Evolutionary conservation across 1,140 invertebrate species (phyloP).

Genomic region (Dendrolimus punctatus): DNA sequence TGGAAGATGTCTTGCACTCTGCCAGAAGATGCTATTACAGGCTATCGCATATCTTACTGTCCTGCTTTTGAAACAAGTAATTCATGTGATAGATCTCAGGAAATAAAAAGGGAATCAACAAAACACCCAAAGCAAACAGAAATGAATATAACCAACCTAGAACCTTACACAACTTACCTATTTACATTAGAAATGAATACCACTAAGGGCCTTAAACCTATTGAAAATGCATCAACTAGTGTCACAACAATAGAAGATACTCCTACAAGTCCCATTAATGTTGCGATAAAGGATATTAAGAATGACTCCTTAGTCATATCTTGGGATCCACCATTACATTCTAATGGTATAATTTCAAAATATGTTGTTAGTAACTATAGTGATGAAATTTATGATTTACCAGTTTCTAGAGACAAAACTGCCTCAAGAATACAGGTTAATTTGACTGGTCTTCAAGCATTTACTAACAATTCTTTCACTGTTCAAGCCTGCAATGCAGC

Average conservation of each 20-base stretch:
- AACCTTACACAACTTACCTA: slow-evolving; percentile 86
- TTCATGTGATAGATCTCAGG: slow-evolving; percentile 42
- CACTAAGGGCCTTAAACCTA: slow-evolving; percentile 78
- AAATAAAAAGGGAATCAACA: slow-evolving; percentile 43
- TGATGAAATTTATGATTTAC: slow-evolving; percentile 31
- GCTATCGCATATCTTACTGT: slow-evolving; percentile 80
- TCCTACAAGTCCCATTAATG: slow-evolving; percentile 70
- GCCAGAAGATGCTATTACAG: slow-evolving; percentile 76
- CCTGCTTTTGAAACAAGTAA: slow-evolving; percentile 71
- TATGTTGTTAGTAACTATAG: slow-evolving; percentile 77
- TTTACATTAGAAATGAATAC: slow-evolving; percentile 82
- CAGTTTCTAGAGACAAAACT: slow-evolving; percentile 21
- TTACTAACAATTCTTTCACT: slow-evolving; percentile 77
- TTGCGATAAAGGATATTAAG: slow-evolving; percentile 75
- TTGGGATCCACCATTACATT: slow-evolving; percentile 79
- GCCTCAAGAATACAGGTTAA: slow-evolving; percentile 27
- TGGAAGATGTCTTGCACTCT: slow-evolving; percentile 83
- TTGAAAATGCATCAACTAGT: slow-evolving; percentile 76
- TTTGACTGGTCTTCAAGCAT: slow-evolving; percentile 55
- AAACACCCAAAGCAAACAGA: slow-evolving; percentile 41
- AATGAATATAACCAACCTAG: slow-evolving; percentile 73
- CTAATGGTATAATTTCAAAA: slow-evolving; percentile 82
- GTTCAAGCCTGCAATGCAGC: slow-evolving; percentile 81
- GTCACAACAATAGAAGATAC: slow-evolving; percentile 85
- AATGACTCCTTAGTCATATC: slow-evolving; percentile 77